A percentile compares a stretch with the other conserved stretches of the same genome.
These are phyloP conservation scores for Solenopsis fugax DNA, from an alignment of 1,140 invertebrate genomes.

Conservation along the genomic window DNA sequence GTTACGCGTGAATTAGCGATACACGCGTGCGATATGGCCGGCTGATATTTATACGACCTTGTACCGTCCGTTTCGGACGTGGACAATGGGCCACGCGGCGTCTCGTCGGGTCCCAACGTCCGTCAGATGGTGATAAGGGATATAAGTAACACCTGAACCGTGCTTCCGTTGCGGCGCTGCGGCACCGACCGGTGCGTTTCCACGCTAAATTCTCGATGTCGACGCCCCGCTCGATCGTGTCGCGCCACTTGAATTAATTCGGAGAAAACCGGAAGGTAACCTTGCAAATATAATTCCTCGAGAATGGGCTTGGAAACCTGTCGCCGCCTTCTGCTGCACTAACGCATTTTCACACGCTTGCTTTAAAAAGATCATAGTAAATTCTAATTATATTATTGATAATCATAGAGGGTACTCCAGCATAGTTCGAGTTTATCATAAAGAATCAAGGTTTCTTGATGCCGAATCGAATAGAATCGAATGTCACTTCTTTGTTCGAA, in stretches of 20 bases:
- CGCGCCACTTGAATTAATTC: constrained; percentile 20
- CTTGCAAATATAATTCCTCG: background rate
- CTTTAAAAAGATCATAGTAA: background rate
- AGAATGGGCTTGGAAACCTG: background rate
- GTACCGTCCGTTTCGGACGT: constrained; percentile 78
- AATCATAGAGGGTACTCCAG: background rate
- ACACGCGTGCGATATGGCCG: constrained; percentile 64
- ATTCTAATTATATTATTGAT: background rate
- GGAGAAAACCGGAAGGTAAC: background rate
- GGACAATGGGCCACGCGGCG: constrained; percentile 79
- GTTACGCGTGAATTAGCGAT: constrained; percentile 76
- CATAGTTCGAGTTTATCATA: too few species aligned
- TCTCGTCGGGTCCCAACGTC: constrained; percentile 75
- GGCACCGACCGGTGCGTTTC: constrained; percentile 16
- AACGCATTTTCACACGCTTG: background rate
- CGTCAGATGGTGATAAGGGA: constrained; percentile 80
- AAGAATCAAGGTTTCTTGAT: too few species aligned
- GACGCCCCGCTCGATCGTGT: constrained; percentile 21
- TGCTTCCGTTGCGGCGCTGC: constrained; percentile 77
- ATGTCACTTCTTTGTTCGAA: too few species aligned
- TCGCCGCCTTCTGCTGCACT: background rate
- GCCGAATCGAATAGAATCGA: too few species aligned
- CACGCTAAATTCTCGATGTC: constrained; percentile 54
- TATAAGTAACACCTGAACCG: constrained; percentile 80
- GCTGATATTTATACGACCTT: constrained; percentile 78